A percentile compares a stretch with the other conserved stretches of the same genome.
phyloP scores from a whole-genome alignment of 2,113 vertebrate genomes.

The Apus apus region DNA sequence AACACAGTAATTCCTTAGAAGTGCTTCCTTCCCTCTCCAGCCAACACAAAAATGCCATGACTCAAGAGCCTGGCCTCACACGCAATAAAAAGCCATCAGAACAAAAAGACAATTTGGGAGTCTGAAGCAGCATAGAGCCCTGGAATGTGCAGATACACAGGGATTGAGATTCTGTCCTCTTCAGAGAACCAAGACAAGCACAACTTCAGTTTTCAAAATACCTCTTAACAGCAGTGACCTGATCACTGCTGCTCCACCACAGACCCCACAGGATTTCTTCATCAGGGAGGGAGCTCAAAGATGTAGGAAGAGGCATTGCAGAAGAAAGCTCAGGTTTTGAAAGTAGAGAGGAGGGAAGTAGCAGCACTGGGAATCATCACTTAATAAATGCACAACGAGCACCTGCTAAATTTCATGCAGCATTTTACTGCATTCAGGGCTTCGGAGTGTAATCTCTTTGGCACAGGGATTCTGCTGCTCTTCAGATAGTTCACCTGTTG shows the following conservation, averaged over 20 bases:
- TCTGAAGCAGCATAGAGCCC: not conserved
- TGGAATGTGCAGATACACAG: rapidly evolving
- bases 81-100: not conserved
- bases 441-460: not conserved
- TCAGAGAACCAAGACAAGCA: not conserved
- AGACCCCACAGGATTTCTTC: too few relatives aligned
- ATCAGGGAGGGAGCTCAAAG: not conserved
- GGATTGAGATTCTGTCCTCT: not conserved
- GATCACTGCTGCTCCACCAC: too few relatives aligned
- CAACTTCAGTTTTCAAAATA: not conserved
- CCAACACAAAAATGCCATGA: not conserved
- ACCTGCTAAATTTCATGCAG: not conserved
- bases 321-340: not conserved
- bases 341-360: not conserved
- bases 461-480: not conserved
- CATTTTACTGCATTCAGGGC: not conserved
- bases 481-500: not conserved
- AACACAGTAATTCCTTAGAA: not conserved
- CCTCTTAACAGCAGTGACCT: not conserved
- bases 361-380: not conserved
- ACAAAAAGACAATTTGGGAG: not conserved
- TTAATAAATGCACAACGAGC: not conserved
- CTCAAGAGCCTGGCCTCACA: not conserved
- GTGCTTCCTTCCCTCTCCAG: not conserved
- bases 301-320: not conserved